Evolutionary conservation across 2,113 vertebrate genomes (phyloP), one percentile per base, ranked within the genome.

Genomic region (Siphamia tubifer): DNA sequence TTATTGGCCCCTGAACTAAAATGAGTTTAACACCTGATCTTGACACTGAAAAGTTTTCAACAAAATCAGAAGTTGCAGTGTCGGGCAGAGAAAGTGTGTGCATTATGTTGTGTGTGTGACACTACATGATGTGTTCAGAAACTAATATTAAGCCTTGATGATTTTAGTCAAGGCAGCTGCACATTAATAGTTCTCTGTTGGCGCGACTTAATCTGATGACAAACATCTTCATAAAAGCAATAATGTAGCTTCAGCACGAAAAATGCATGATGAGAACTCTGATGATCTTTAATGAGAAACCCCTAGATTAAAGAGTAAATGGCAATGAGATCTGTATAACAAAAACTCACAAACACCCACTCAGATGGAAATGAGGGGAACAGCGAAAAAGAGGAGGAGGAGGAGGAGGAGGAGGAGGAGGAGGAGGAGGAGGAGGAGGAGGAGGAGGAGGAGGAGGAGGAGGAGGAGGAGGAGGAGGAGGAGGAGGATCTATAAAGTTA

Each of bases 231-330:
- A 38, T 9, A 9, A 36, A 19, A 0, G 36, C 8, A 11, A 20
- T 51, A 28, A 63, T 51, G 34, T 30, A 60, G 36, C 3, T 12
- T 19, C 12, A 2, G 11, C 16, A 15, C 13, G 24, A 24, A 15
- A 23, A 53, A 35, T 3, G 15, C 19, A 27, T 20, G n/a, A 24
- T 13, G 23, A 27, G 54, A 58, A 23, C n/a, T 44, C n/a, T 43
- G 25, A 42, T 61, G 38, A 34, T 60, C 19, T 52, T 49, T 53
- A 52, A 32, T 48, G 42, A 55, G 34, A 81, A 63, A 36, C 20
- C 23, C 54, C 13, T 35, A 72, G 43, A 80, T 55, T 11, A 27
- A 1, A 16, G 44, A 53, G 30, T 7, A 40, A 48, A 69, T 40
- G 38, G 35, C 11, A 10, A 19, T 25, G 17, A 48, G 74, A 67